Base-by-base conservation (phyloP, 2,797 vertebrate genomes). In the Hapalemur alaotrensis region DNA sequence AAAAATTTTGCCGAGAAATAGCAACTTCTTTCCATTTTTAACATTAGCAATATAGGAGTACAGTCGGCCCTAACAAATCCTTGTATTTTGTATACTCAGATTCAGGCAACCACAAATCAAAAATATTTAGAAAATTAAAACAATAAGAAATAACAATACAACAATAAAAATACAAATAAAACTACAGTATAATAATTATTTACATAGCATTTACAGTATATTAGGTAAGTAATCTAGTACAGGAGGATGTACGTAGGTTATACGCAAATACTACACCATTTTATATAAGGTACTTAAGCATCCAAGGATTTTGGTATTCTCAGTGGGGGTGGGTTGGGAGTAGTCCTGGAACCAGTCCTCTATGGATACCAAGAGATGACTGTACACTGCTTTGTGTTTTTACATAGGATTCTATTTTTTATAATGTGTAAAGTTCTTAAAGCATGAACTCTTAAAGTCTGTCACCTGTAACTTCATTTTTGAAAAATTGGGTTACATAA, bases 11-110 rank as follows among this genome's bases (percentile, higher is more conserved):
- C 52, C n/a, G 48, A 75, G 73, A 86, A 91, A 85, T 25, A 86
- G 32, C 35, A 67, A 7, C 17, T 46, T 95, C 4, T 83, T 97
- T 84, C 22, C 10, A 73, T 93, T 89, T 82, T 93, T 73, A 95
- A 76, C 7, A 12, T 43, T 93, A 92, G 63, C n/a, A 73, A 0
- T 63, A 1, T 90, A 73, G 57, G 35, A 73, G 25, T 54, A 46
- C 76, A 25, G 22, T 38, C n/a, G 14, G 4, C 50, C 50, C n/a
- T n/a, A 25, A 11, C n/a, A 38, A 54, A 54, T 54, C 13, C n/a
- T 79, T 15, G 12, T 4, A 23, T 79, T 79, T 79, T 35, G 13
- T 54, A 23, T 79, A 13, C 35, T 23, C 22, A 32, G 22, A 54
- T 54, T 54, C 22, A 78, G 50, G n/a, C 22, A 78, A 78, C 50